Percentiles rank a stretch among this genome's conserved stretches.
Conservation (phyloP, 2,797 vertebrate genomes). For the Micrastur ruficollis region DNA sequence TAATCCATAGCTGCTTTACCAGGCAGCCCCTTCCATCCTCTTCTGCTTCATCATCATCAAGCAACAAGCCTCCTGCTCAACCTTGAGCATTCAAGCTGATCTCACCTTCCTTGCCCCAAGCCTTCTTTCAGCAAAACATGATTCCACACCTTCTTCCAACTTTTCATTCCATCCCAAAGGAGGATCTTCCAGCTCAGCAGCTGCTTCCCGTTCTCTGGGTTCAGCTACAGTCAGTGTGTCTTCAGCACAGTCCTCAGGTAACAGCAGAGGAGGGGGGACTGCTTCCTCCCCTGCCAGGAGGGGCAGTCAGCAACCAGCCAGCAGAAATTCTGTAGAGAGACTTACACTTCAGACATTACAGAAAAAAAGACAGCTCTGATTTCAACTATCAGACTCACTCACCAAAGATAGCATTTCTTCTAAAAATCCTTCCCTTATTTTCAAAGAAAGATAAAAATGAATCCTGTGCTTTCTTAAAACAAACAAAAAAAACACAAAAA, state of each 20-base stretch:
- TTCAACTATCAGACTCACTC: not conserved
- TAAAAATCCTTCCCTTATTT: not conserved
- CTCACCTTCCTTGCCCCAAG: not conserved
- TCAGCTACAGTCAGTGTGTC: not conserved
- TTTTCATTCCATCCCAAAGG: not conserved
- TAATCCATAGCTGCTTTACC: not conserved
- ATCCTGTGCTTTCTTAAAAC: not conserved
- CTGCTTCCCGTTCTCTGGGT: not conserved
- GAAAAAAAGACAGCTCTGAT: not conserved
- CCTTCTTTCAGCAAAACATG: not conserved
- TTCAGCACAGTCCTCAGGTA: not conserved
- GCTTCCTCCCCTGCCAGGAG: not conserved
- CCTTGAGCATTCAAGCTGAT: not conserved
- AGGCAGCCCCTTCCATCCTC: not conserved
- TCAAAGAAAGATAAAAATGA: not conserved
- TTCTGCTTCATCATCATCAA: not conserved
- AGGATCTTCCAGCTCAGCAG: not conserved
- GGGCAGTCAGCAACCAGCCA: not conserved
- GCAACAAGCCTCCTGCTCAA: not conserved
- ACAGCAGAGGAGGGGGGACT: not conserved
- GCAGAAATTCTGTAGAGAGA: not conserved
- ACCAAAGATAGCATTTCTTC: not conserved
- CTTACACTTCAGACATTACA: not conserved
- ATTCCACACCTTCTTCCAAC: not conserved
- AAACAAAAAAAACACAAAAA: not conserved